Evolutionary conservation across 2,113 vertebrate species (phyloP), one percentile per base, ranked within the genome.

Genomic region (Pseudorasbora parva): DNA sequence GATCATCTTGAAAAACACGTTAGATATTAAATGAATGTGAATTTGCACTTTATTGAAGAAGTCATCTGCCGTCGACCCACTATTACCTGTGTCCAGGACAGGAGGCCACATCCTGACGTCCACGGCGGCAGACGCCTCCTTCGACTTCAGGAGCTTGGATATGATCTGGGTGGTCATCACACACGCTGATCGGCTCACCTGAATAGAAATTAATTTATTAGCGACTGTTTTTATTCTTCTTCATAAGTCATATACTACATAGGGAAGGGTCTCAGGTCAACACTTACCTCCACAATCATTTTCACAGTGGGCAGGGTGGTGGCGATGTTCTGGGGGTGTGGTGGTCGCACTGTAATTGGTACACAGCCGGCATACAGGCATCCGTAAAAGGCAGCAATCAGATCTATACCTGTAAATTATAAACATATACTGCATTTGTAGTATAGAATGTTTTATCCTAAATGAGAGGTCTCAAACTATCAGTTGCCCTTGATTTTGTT

Each of bases 211-310:
- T 62, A 1, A 27, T 23, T 12, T 1, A 21, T 62, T 33, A 59
- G 74, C 2, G 4, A 21, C 1, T 1, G 8, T 45, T 72, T 45
- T 45, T 7, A n/a, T 11, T 5, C 17, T 17, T 17, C 3, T n/a
- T 23, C 21, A 60, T 3, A 60, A 23, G 1, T 4, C 15, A 30
- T 49, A 8, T 25, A 45, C 1, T 3, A 49, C 8, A 25, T 17
- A 45, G 8, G 12, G 2, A 21, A 69, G 47, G 6, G 15, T 4
- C 5, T 49, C 12, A 57, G 6, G 27, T 19, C 19, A 54, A 33
- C 10, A 79, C 93, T 92, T 87, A 99, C 98, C 97, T 99, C 97
- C 73, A 99, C 97, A 8, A 99, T 99, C 98, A 99, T 99, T 95
- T 99, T 99, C 91, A 99, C 98, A 0, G 98, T 99, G 73, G 98